A percentile compares a stretch with the other conserved stretches of the same genome.
These are phyloP conservation scores for Urocitellus parryii DNA, from an alignment of 2,113 vertebrate genomes.

Conservation along the genomic window DNA sequence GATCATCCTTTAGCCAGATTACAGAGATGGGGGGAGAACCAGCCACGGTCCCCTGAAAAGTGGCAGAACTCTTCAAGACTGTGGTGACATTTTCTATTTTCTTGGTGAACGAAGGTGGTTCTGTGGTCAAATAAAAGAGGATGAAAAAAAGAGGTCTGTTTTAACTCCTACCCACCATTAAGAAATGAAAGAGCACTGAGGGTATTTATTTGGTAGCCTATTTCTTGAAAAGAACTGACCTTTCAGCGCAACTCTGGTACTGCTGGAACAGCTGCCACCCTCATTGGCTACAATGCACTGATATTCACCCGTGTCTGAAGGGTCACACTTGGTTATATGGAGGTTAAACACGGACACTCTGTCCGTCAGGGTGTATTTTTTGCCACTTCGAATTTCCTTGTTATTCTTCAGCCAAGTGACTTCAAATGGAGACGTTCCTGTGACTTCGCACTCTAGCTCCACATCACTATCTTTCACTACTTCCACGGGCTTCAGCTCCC, in stretches of 20 bases:
- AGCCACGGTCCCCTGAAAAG: slow-evolving; percentile 90
- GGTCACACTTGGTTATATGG: slow-evolving; percentile 93
- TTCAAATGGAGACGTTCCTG: slow-evolving; percentile 94
- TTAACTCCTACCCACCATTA: slow-evolving; percentile 47
- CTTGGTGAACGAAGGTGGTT: slow-evolving; percentile 94
- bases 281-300: slow-evolving; percentile 95
- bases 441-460: slow-evolving; percentile 91
- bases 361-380: slow-evolving; percentile 92
- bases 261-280: slow-evolving; percentile 94
- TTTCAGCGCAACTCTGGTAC: slow-evolving; percentile 93
- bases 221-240: slow-evolving; percentile 88
- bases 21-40: slow-evolving; percentile 94
- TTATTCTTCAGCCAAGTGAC: slow-evolving; percentile 96
- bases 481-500: slow-evolving; percentile 89
- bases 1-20: slow-evolving; percentile 97
- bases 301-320: slow-evolving; percentile 95
- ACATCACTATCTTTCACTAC: slow-evolving; percentile 93
- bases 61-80: slow-evolving; percentile 91
- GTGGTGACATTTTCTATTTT: slow-evolving; percentile 92
- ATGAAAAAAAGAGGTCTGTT: slow-evolving; percentile 67
- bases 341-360: slow-evolving; percentile 90
- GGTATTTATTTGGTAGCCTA: not conserved
- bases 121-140: slow-evolving; percentile 86
- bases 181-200: not conserved
- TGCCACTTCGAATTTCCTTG: slow-evolving; percentile 95